Evolutionary conservation across 2,113 vertebrate species (phyloP), one percentile per base, ranked within the genome.

Genomic region (Mohoua ochrocephala): DNA sequence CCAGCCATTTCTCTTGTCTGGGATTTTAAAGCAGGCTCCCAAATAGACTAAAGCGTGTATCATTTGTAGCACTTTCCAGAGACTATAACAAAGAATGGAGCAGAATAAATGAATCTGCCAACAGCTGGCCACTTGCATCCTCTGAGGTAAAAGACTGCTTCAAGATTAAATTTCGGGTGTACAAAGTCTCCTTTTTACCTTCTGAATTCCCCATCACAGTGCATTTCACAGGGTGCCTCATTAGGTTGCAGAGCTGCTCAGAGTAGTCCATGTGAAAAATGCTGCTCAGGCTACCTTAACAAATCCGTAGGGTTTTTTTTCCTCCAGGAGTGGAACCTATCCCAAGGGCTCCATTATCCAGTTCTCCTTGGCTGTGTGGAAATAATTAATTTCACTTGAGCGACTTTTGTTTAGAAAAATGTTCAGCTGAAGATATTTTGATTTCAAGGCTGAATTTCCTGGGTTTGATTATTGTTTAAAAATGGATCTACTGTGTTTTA

Each of bases 341-440:
- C 78, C 88, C 76, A 84, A 70, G 50, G 44, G 22, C 20, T 82
- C 65, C 27, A 27, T 87, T 93, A 75, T 22, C 37, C 57, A 45
- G 20, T 41, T 93, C 30, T 60, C 28, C 54, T 90, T 87, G 37
- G 18, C 54, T 73, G 15, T 41, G 35, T 88, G 69, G 80, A 42
- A 47, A 67, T 63, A 78, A 93, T 77, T 90, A 59, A 87, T 80
- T 84, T 89, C 44, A 79, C 75, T 89, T 80, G 37, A 63, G 70
- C 57, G 78, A 12, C 33, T 84, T 82, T 68, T 85, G 71, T 86
- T 94, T 80, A 87, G 70, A 95, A 76, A 93, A 91, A 91, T 63
- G 56, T 77, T 93, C 69, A 31, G 20, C 74, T 65, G 24, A 50
- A 80, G 44, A 53, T 35, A 67, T 54, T 83, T 84, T 30, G 8